These are phyloP conservation scores for Porites rus DNA, from an alignment of 92 coral and sea anemone genomes.

Conservation along the genomic window DNA sequence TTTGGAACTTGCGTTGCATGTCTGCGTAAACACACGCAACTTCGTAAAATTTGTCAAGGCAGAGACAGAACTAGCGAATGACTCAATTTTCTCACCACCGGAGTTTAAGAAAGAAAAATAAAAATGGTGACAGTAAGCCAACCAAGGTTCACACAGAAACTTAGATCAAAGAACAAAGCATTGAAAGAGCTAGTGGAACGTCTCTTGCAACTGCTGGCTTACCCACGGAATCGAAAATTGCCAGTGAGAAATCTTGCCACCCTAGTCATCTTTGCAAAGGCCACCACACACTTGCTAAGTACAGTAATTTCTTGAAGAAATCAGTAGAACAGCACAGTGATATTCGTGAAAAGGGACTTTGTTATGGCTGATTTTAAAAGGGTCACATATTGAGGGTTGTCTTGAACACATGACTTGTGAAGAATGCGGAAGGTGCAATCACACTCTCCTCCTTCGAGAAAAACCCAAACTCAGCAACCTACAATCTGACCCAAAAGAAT, in stretches of 20 bases:
- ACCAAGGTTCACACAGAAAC: background rate
- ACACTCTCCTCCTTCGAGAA: constrained; percentile 70
- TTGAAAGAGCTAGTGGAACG: background rate
- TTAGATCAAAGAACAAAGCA: background rate
- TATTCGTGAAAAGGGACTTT: constrained; percentile 57
- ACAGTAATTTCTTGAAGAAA: constrained; percentile 46
- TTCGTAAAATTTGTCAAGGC: constrained; percentile 61
- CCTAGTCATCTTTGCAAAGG: constrained; percentile 63
- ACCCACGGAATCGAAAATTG: background rate
- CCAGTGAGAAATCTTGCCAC: constrained; percentile 12
- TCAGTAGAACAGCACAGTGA: constrained; percentile 52
- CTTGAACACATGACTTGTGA: constrained; percentile 40
- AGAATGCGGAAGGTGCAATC: constrained; percentile 74
- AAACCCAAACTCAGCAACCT: constrained; percentile 23
- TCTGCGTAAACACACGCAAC: constrained; percentile 6
- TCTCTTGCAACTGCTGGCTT: constrained; percentile 21
- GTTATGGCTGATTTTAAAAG: constrained; percentile 56
- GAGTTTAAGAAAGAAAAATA: constrained; percentile 51
- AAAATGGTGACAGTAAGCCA: constrained; percentile 10
- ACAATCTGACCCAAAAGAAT: background rate
- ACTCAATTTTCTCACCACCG: constrained; percentile 78
- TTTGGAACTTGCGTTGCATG: no score
- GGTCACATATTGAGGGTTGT: constrained; percentile 71
- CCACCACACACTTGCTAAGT: constrained; percentile 58
- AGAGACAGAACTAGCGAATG: constrained; percentile 76